Conservation (phyloP, 2,797 vertebrate genomes). For the Hybognathus amarus region DNA sequence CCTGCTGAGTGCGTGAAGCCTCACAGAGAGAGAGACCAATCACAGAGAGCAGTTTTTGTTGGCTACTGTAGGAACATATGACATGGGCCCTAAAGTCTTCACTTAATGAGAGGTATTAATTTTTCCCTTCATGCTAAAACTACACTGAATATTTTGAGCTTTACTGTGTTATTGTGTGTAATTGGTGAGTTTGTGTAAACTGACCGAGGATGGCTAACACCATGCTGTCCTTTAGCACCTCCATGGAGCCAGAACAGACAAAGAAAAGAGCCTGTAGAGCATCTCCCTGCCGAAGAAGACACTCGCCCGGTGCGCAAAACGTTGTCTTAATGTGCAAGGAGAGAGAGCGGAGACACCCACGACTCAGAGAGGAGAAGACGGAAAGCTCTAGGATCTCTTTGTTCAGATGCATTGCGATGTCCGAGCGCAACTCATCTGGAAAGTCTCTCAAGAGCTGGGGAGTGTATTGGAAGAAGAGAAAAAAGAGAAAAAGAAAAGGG, state of each 20-base stretch:
- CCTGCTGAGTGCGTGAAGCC: slow-evolving; percentile 38
- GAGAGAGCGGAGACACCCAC: slow-evolving; percentile 94
- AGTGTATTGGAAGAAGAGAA: slow-evolving; percentile 10
- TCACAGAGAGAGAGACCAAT: slow-evolving; percentile 46
- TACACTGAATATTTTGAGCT: not conserved
- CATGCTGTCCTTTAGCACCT: slow-evolving; percentile 94
- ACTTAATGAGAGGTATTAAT: not conserved
- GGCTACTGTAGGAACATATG: slow-evolving; percentile 5
- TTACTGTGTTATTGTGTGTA: slow-evolving; percentile 1
- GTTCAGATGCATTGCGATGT: slow-evolving; percentile 99
- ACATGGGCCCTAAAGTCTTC: no score
- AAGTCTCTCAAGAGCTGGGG: slow-evolving; percentile 95
- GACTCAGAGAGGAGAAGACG: slow-evolving; percentile 92
- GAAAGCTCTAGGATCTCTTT: slow-evolving; percentile 97
- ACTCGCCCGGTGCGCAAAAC: slow-evolving; percentile 97
- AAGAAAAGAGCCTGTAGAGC: slow-evolving; percentile 97
- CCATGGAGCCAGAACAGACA: slow-evolving; percentile 98
- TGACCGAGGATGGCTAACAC: slow-evolving; percentile 95
- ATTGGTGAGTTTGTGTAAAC: slow-evolving; percentile 57
- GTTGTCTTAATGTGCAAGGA: slow-evolving; percentile 98
- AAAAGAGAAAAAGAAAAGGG: not conserved
- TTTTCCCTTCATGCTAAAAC: not conserved
- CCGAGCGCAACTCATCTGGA: slow-evolving; percentile 94
- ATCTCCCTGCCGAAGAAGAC: slow-evolving; percentile 93
- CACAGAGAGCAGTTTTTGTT: slow-evolving; percentile 15